phyloP scores from a whole-genome alignment of 2,888 invertebrate genomes.

The Meteorus colon region DNA sequence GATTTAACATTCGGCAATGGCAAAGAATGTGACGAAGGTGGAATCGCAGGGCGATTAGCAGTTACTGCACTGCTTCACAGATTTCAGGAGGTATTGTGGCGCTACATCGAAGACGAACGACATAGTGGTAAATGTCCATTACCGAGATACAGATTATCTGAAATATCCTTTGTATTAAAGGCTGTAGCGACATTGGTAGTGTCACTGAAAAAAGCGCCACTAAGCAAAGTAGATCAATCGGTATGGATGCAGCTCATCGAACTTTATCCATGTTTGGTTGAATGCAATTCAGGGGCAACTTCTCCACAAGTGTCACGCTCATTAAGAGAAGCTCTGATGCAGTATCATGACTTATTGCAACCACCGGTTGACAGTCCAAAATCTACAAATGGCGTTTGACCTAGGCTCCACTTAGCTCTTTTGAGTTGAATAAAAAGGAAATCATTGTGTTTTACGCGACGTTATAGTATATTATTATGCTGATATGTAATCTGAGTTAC shows the following conservation, averaged over 20 bases:
- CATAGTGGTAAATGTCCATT: conserved; percentile 89
- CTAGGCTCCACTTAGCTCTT: conserved; percentile 41
- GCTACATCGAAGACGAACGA: conserved; percentile 89
- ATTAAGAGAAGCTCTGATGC: conserved; percentile 88
- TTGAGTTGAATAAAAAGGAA: conserved; percentile 15
- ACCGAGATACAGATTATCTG: conserved; percentile 91
- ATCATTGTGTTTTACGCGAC: background rate
- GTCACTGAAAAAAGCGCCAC: conserved; percentile 93
- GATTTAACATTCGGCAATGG: conserved; percentile 57
- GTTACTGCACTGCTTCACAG: conserved; percentile 93
- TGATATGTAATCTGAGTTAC: background rate
- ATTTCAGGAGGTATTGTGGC: conserved; percentile 93
- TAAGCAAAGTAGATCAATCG: conserved; percentile 89
- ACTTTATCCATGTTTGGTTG: conserved; percentile 91
- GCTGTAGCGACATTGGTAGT: conserved; percentile 94
- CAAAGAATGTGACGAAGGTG: conserved; percentile 75
- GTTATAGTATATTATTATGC: background rate
- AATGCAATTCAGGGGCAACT: conserved; percentile 85
- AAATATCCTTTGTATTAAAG: conserved; percentile 96
- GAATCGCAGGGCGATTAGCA: conserved; percentile 84
- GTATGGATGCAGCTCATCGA: conserved; percentile 96
- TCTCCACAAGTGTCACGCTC: conserved; percentile 87
- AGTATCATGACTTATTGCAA: conserved; percentile 88
- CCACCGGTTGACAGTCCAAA: conserved; percentile 75
- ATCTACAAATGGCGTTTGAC: conserved; percentile 69